Base-by-base conservation (phyloP, 1,140 invertebrate species). In the Sminthurinus signatus region DNA sequence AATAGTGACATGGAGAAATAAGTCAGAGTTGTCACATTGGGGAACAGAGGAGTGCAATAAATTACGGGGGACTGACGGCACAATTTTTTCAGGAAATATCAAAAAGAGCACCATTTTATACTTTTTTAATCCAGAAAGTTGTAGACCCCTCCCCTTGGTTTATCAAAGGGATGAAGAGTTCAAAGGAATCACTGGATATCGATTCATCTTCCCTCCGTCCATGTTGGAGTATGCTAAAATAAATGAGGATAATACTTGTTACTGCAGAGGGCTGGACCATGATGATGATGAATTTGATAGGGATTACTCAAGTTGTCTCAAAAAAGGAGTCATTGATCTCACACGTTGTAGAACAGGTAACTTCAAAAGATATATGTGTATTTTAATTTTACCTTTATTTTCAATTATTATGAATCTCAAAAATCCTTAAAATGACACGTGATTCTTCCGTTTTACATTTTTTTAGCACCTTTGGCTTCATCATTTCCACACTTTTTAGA, bases 401-500 rank as follows among this genome's bases (percentile, higher is more conserved):
- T n/a, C n/a, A n/a, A n/a, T n/a, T n/a, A n/a, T n/a, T n/a, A n/a
- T n/a, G n/a, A n/a, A n/a, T n/a, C n/a, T n/a, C n/a, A n/a, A n/a
- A n/a, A n/a, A n/a, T n/a, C n/a, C n/a, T n/a, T n/a, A n/a, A n/a
- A n/a, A n/a, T n/a, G n/a, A 36, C 32, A 36, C 15, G 32, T 15
- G 32, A 36, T 36, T n/a, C n/a, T n/a, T n/a, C n/a, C 32, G 32
- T 36, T 36, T 36, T 5, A 36, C 5, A 8, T 36, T 36, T 36
- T 36, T 5, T 8, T 15, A 36, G 54, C 54, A n/a, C 54, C 54
- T 4, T 36, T 56, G 19, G 54, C 23, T 17, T 56, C 54, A 3
- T 39, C 54, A 4, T 56, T 36, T 23, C 54, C 54, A 2, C 54
- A 56, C 21, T 56, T 56, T 21, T 19, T 56, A 5, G 54, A 42